Percentiles rank a stretch among this genome's conserved stretches.
These are phyloP conservation scores for Beroe ovata DNA, from an alignment of 37 sponge, comb jelly and placozoan species.

Conservation along the genomic window DNA sequence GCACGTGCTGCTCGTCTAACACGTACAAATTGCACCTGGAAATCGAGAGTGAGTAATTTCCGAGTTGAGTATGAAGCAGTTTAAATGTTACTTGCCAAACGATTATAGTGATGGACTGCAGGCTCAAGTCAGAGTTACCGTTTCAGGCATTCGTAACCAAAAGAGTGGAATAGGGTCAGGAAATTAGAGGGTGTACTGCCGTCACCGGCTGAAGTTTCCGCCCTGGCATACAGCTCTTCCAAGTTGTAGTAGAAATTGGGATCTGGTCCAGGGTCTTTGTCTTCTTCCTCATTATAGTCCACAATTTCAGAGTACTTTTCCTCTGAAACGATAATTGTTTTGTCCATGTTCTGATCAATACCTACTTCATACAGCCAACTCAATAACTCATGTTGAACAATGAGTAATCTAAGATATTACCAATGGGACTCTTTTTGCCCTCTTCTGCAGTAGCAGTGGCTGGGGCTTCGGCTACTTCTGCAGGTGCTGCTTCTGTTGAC, in stretches of 20 bases:
- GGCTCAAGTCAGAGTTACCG: no score
- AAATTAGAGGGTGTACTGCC: slow-evolving; percentile 47
- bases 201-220: slow-evolving; percentile 15
- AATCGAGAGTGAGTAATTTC: background rate
- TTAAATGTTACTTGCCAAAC: no score
- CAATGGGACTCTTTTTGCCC: slow-evolving; percentile 45
- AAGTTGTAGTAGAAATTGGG: slow-evolving; percentile 46
- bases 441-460: background rate
- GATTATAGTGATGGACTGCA: no score
- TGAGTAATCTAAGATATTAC: background rate
- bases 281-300: slow-evolving; percentile 49
- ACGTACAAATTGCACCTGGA: slow-evolving; percentile 78
- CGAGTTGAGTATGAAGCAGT: background rate
- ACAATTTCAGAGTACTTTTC: slow-evolving; percentile 61
- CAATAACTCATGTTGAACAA: no score
- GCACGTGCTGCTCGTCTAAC: slow-evolving; percentile 74
- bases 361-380: no score
- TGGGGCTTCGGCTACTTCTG: background rate
- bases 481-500: slow-evolving; percentile 27
- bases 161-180: slow-evolving; percentile 77
- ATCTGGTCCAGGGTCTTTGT: slow-evolving; percentile 24
- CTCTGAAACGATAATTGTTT: slow-evolving; percentile 16
- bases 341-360: background rate
- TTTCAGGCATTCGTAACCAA: slow-evolving; percentile 94
- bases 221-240: slow-evolving; percentile 12